phyloP scores from a whole-genome alignment of 2,113 vertebrate species.

The Daboia siamensis region DNA sequence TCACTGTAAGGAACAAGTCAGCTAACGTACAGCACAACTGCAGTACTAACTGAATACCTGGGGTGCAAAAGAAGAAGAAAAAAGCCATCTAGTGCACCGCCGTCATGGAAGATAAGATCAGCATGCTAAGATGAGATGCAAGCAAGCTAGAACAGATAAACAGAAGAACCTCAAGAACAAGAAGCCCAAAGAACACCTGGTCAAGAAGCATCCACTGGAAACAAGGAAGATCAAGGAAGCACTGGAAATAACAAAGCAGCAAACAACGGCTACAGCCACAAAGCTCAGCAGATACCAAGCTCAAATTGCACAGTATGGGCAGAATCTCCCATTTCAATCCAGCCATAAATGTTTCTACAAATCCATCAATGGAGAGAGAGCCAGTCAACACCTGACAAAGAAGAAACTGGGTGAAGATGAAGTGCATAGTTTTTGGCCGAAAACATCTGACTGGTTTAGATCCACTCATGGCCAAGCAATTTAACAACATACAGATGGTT shows the following conservation, averaged over 20 bases:
- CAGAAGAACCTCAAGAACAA: neutral
- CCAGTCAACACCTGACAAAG: neutral
- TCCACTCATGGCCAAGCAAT: neutral
- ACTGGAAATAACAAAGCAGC: neutral
- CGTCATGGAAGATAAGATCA: neutral
- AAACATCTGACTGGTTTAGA: neutral
- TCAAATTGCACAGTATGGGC: neutral
- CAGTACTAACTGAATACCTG: neutral
- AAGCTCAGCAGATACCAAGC: neutral
- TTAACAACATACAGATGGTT: neutral
- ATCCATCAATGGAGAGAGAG: neutral
- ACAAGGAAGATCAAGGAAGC: neutral
- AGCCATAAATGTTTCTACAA: neutral
- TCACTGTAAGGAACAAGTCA: neutral
- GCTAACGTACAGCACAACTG: neutral
- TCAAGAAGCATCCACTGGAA: neutral
- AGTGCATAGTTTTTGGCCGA: neutral
- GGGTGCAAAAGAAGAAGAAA: neutral
- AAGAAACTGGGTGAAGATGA: neutral
- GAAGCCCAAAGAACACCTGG: neutral
- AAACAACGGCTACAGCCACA: too few relatives aligned
- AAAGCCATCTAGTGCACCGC: neutral
- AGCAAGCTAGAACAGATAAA: neutral
- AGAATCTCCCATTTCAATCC: neutral
- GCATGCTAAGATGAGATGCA: neutral